A percentile compares a stretch with the other conserved stretches of the same genome.
phyloP scores from a whole-genome alignment of 2,113 vertebrate genomes.

The Otolemur garnettii region DNA sequence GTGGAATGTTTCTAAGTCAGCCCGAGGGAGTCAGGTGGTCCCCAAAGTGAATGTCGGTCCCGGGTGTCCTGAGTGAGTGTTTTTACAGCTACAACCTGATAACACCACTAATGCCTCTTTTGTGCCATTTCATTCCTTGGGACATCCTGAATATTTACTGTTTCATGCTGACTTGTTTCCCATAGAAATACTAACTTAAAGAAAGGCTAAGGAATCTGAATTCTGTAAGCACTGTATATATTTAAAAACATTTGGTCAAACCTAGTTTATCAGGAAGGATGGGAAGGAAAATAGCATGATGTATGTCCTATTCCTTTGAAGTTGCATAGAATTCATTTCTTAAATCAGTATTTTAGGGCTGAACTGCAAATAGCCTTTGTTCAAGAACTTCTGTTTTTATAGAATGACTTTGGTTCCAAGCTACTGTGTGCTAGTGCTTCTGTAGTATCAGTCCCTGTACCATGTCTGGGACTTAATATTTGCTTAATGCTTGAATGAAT shows the following conservation, averaged over 20 bases:
- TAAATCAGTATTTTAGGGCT: conserved; percentile 52
- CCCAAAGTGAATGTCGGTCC: fast-evolving
- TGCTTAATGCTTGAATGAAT: conserved; percentile 57
- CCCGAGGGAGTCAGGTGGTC: not conserved
- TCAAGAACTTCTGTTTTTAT: conserved; percentile 42
- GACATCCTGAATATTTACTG: not conserved
- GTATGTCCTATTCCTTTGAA: not conserved
- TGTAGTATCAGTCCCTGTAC: not conserved
- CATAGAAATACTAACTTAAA: conserved; percentile 3
- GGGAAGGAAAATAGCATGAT: not conserved
- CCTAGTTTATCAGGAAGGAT: not conserved
- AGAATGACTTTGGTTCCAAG: conserved; percentile 2
- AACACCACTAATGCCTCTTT: not conserved
- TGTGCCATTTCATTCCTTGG: not conserved
- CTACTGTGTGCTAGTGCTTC: not conserved
- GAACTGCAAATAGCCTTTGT: conserved; percentile 58
- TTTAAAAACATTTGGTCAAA: conserved; percentile 52
- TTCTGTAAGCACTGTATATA: not conserved
- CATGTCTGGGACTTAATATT: not conserved
- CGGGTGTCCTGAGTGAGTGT: not conserved
- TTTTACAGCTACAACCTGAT: not conserved
- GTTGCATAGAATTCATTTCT: conserved; percentile 41
- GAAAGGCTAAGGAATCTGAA: not conserved
- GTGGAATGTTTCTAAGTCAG: not conserved
- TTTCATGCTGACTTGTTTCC: conserved; percentile 15